Evolutionary conservation across 2,888 invertebrate species (phyloP), one percentile per base, ranked within the genome.

Genomic region (Heliothis peltigera): DNA sequence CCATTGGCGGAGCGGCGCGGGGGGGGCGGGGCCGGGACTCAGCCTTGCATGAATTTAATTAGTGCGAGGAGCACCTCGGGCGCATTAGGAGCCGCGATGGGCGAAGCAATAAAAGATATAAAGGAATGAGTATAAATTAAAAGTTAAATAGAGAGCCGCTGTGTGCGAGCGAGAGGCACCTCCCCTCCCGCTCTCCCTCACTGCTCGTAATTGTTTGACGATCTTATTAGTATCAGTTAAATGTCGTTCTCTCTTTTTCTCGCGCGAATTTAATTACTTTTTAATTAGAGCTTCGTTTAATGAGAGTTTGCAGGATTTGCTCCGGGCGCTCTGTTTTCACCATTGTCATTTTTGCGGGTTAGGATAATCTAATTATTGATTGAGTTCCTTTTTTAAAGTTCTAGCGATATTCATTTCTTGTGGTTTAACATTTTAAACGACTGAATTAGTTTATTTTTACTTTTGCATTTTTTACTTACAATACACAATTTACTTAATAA

Each of bases 71-170:
- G 93, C 94, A 94, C 94, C 94, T 94, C 93, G 88, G 92, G 91
- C 94, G 93, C 93, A 95, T 95, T 95, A 95, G 94, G 93, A 94
- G 93, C 89, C 92, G 94, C 94, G 92, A 93, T 93, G 95, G 94
- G 94, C 92, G 93, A 94, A 93, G 94, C 95, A 95, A 95, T 95
- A 95, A 95, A 95, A 95, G 94, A 94, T 95, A 95, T 95, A 95
- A 95, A 95, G 95, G 94, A 94, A 95, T 95, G 94, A 95, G 94
- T 94, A 95, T 95, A 95, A 95, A 95, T 95, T 94, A 95, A 95
- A 94, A 95, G 94, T 95, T 95, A 95, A 95, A 95, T 94, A 95
- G 94, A 93, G 92, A 92, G 86, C 81, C 78, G 87, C 79, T 25
- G 87, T 70, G 91, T 66, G 84, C 62, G 87, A 90, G 87, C 64